Evolutionary conservation across 2,113 vertebrate genomes (phyloP), one percentile per base, ranked within the genome.

Genomic region (Poeciliopsis occidentalis): DNA sequence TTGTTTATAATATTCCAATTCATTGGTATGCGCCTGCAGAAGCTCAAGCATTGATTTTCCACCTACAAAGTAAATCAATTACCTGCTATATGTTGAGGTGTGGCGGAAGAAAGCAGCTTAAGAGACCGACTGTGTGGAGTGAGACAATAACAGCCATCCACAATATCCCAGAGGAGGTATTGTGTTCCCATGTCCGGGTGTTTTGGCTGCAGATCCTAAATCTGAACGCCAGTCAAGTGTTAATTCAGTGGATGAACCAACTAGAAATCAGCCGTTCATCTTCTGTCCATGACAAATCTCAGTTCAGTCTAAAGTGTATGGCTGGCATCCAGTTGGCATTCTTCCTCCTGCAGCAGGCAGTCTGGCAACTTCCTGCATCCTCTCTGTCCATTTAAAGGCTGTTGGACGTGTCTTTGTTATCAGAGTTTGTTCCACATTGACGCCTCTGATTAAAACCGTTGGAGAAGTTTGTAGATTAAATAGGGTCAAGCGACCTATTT

Each of bases 291-390:
- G 87, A 66, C 75, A 77, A 82, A 85, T 85, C 60, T 71, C 4
- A 68, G 81, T 79, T 71, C 77, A 57, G 61, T 75, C 73, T 69
- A 32, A 75, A 76, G 17, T 67, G 67, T 34, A 29, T 70, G 71
- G 85, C 81, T 66, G 67, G 64, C 2, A 2, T 87, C 84, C 80
- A 82, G 79, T 75, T 83, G 78, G 74, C 75, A 69, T 68, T 84
- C 80, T 69, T 81, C 60, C 3, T 60, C 71, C 30, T 30, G 6
- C 69, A 73, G 62, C 75, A 70, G 74, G 64, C 74, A 57, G 68
- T 60, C 65, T 67, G 66, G 67, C 66, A 13, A 44, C 24, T 57
- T 71, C 85, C 72, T 78, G 37, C 73, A 65, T 71, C 30, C 41
- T 62, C 63, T 30, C 1, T n/a, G 57, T 31, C 34, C 41, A 34